Percentiles rank a stretch among this genome's conserved stretches.
Conservation (phyloP, 2,888 invertebrate species). For the Noctuana brunneofusca region DNA sequence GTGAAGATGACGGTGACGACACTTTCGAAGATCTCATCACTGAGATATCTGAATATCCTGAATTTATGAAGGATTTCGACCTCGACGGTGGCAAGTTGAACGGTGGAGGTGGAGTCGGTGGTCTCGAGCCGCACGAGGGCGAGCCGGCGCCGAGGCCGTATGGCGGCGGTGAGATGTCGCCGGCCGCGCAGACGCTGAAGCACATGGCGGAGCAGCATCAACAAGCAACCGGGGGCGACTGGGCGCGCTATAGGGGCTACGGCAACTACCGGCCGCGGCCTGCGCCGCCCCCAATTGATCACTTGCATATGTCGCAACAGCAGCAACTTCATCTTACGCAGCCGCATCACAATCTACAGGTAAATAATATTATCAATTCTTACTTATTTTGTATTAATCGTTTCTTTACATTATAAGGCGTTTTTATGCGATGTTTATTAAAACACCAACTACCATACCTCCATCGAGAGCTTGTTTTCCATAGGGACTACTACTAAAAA, state of each 20-base stretch:
- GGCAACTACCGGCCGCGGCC: slow-evolving; percentile 75
- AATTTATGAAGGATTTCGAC: slow-evolving; percentile 93
- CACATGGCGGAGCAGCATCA: slow-evolving; percentile 99
- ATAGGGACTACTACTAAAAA: too few relatives aligned
- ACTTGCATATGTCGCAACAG: slow-evolving; percentile 92
- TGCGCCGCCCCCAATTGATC: slow-evolving; percentile 68
- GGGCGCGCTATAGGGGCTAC: slow-evolving; percentile 80
- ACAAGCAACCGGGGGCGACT: slow-evolving; percentile 85
- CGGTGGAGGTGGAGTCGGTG: slow-evolving; percentile 57
- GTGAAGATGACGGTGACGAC: slow-evolving; percentile 91
- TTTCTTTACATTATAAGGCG: too few relatives aligned
- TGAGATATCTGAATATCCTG: slow-evolving; percentile 92
- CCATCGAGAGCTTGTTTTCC: too few relatives aligned
- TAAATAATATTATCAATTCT: slow-evolving; percentile 54
- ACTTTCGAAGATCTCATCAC: slow-evolving; percentile 94
- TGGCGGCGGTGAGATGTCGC: slow-evolving; percentile 88
- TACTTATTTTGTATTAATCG: too few relatives aligned
- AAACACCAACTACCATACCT: too few relatives aligned
- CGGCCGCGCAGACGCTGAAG: slow-evolving; percentile 96
- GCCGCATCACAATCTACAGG: slow-evolving; percentile 91
- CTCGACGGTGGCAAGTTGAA: slow-evolving; percentile 70
- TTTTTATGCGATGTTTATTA: too few relatives aligned
- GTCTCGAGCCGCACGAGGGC: slow-evolving; percentile 74
- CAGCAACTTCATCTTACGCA: slow-evolving; percentile 94
- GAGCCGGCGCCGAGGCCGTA: slow-evolving; percentile 75